Conservation (phyloP, 2,113 vertebrate species). For the Pelmatolapia mariae region DNA sequence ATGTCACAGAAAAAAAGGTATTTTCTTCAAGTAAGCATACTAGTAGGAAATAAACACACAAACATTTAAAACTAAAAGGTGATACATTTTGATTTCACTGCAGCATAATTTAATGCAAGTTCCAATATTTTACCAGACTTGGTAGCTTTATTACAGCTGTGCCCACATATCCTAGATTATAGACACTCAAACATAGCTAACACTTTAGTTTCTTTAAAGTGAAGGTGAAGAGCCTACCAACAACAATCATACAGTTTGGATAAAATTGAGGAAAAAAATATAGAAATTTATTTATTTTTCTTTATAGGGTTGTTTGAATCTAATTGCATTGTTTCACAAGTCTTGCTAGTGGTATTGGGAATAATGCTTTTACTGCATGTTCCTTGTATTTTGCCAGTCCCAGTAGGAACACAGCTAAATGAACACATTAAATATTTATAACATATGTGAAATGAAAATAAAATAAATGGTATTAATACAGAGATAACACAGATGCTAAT, state of each 20-base stretch:
- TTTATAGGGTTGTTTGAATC: neutral
- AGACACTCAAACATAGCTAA: neutral
- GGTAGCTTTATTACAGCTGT: neutral
- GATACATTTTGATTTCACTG: neutral
- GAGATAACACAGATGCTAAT: constrained; percentile 1
- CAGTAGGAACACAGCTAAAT: neutral
- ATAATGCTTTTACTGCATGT: neutral
- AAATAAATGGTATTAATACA: neutral
- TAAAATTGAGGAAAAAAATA: neutral
- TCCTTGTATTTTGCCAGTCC: neutral
- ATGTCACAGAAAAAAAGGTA: neutral
- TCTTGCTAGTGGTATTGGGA: neutral
- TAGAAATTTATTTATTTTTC: neutral
- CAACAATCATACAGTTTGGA: neutral
- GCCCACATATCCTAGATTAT: neutral
- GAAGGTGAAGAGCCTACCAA: neutral
- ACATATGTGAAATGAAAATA: neutral
- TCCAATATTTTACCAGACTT: neutral
- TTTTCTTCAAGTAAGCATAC: constrained; percentile 8
- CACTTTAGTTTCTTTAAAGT: neutral
- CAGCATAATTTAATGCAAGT: neutral
- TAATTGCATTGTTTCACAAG: neutral
- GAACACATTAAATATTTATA: neutral
- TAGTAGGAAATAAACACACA: neutral
- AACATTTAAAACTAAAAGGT: neutral